These are phyloP conservation scores for Microplitis mediator DNA, from an alignment of 1,140 invertebrate genomes.

Conservation along the genomic window DNA sequence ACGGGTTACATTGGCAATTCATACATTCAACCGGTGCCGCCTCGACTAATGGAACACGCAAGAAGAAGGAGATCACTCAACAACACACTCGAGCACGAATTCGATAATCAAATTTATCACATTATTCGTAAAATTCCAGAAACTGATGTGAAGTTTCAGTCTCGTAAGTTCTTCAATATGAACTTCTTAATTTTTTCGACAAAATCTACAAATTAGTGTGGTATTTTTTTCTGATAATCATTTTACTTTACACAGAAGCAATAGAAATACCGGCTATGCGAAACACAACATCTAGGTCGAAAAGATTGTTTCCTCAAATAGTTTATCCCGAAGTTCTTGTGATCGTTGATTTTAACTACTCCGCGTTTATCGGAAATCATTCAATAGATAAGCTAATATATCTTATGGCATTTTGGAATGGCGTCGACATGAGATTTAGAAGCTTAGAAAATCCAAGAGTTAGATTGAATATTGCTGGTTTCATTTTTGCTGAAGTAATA, in stretches of 20 bases:
- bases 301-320: background rate
- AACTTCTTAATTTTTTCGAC: no score
- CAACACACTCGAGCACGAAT: background rate
- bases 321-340: conserved; percentile 15
- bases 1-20: background rate
- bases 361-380: background rate
- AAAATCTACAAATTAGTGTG: no score
- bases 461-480: conserved; percentile 29
- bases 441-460: conserved; percentile 16
- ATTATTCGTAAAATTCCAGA: conserved; percentile 17
- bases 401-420: conserved; percentile 31
- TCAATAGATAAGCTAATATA: background rate
- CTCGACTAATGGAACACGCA: background rate
- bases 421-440: conserved; percentile 28
- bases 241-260: conserved; percentile 18
- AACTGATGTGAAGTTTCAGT: no score
- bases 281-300: no score
- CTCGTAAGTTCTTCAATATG: no score
- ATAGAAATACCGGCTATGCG: background rate
- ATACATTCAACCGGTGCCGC: conserved; percentile 8
- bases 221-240: no score
- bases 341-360: background rate
- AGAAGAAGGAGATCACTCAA: background rate
- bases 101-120: conserved; percentile 4
- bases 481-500: conserved; percentile 8